Evolutionary conservation across 2,797 vertebrate genomes (phyloP), one percentile per base, ranked within the genome.

Genomic region (Coendou prehensilis): DNA sequence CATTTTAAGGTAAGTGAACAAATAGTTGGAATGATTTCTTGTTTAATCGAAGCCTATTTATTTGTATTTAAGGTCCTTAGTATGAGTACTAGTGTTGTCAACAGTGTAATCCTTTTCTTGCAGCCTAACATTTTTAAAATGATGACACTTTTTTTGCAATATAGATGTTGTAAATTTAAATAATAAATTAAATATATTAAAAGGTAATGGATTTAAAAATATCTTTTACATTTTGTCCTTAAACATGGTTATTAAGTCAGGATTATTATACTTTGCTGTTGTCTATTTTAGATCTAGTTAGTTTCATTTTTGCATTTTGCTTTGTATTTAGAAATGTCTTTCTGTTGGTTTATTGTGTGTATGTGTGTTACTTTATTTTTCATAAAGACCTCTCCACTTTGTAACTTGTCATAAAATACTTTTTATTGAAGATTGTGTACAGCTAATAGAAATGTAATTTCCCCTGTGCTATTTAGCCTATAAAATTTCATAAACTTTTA

Each of bases 271-370:
- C 4, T 67, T 89, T 87, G 2, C 17, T 47, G 6, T 92, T 79
- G 5, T 15, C 14, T 76, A 9, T 91, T 75, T 50, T 89, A 86
- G 37, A 75, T 15, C 1, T 57, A 47, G 4, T 37, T 63, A 89
- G 64, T 81, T n/a, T 69, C 6, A 11, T 54, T 64, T 78, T 63
- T 56, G 0, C 80, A 63, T 5, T 73, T 75, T 64, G 5, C 3
- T 64, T 59, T 73, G 30, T 73, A 91, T 96, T 89, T 89, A 89
- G 33, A 93, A 95, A 73, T 80, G 22, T 2, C 15, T 57, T 95
- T 85, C 0, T 2, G 28, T 93, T 92, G 89, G 2, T 79, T 87
- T 75, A 75, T 56, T 61, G 9, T 64, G 18, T 79, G 33, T n/a
- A 20, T 52, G 76, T 50, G 33, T 78, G 10, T 61, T 22, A 56